These are phyloP conservation scores for Poeciliopsis paucimaculata DNA, from an alignment of 2,797 vertebrate genomes.

Conservation along the genomic window DNA sequence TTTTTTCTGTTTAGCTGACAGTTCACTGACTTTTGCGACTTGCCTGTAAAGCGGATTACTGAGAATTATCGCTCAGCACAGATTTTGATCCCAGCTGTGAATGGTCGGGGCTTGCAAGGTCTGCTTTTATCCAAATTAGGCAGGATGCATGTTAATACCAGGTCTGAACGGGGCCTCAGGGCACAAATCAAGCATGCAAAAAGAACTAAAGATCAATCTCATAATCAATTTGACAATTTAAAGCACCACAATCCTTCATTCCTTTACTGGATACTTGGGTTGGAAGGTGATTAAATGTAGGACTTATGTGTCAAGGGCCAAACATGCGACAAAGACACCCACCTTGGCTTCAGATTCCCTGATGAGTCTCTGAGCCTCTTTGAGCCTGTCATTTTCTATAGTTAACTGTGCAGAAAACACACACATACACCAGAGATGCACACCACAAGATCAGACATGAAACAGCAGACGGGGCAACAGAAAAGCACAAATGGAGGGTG, in stretches of 20 bases:
- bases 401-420: constrained; percentile 78
- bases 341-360: constrained; percentile 82
- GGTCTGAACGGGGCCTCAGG: not conserved
- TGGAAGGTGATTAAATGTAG: constrained; percentile 33
- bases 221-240: constrained; percentile 14
- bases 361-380: constrained; percentile 82
- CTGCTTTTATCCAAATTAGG: not conserved
- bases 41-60: not conserved
- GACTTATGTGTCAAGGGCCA: constrained; percentile 25
- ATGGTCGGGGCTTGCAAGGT: not conserved
- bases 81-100: constrained; percentile 1
- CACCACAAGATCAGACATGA: constrained; percentile 41
- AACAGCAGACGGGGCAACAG: constrained; percentile 52
- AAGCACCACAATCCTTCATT: constrained; percentile 3
- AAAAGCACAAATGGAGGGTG: constrained; percentile 61
- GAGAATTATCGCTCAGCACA: not conserved
- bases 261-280: constrained; percentile 9
- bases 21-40: not conserved
- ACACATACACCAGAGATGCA: constrained; percentile 26
- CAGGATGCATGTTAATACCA: constrained; percentile 4
- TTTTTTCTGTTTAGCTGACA: not conserved
- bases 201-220: constrained; percentile 13
- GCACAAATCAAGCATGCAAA: constrained; percentile 14
- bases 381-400: constrained; percentile 81
- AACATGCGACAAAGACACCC: constrained; percentile 73